Conservation (phyloP, 2,113 vertebrate genomes). For the Cyprinodon brontotheroides region DNA sequence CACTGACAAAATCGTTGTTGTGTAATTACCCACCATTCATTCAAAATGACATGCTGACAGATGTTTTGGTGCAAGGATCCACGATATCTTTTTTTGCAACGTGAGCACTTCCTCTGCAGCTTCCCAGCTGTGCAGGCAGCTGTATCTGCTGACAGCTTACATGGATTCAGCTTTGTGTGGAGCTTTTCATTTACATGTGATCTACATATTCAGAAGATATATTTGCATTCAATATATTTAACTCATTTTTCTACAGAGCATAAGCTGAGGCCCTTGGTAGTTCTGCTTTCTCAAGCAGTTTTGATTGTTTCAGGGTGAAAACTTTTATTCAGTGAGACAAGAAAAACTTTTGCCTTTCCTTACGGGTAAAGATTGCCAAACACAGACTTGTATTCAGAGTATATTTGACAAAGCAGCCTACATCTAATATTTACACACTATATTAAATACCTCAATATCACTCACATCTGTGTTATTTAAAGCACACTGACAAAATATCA, state of each 20-base stretch:
- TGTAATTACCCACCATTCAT: constrained; percentile 68
- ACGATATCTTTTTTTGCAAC: constrained; percentile 42
- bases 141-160: constrained; percentile 53
- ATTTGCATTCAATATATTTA: constrained; percentile 27
- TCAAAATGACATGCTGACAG: constrained; percentile 59
- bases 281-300: background rate
- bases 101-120: constrained; percentile 54
- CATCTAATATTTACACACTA: background rate
- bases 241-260: background rate
- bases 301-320: background rate
- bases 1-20: constrained; percentile 52
- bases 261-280: constrained; percentile 16
- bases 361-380: constrained; percentile 6
- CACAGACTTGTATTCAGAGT: constrained; percentile 28
- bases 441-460: background rate
- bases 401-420: background rate
- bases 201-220: constrained; percentile 23
- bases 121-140: constrained; percentile 65
- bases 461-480: background rate
- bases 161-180: constrained; percentile 46
- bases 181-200: constrained; percentile 33
- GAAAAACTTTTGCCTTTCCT: constrained; percentile 7
- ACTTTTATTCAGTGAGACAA: background rate
- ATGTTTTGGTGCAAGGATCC: constrained; percentile 56
- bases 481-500: background rate